Evolutionary conservation across 2,113 vertebrate species (phyloP), one percentile per base, ranked within the genome.

Genomic region (Cynopterus brachyotis): DNA sequence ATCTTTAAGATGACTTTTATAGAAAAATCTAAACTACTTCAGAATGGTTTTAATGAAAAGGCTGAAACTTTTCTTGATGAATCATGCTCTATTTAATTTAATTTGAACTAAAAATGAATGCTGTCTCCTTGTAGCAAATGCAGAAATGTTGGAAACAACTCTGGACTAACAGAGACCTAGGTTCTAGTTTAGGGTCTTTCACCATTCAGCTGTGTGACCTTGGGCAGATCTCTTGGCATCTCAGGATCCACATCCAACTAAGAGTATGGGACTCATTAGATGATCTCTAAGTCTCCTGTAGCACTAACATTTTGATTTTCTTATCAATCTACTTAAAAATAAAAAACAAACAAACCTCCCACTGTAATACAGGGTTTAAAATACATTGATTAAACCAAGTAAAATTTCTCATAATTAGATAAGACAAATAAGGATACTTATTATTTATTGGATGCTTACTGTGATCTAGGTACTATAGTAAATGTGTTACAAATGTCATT

Each of bases 1-100:
- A 79, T 9, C 28, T 90, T 87, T 90, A 55, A 92, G 50, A 26
- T 92, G 69, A 81, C 30, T 35, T 92, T 97, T 70, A 11, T 92
- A 73, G 40, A 95, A 96, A 88, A 92, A 86, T 69, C 35, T 85
- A 78, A 83, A 91, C 85, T 85, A 67, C 66, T 95, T 96, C 69
- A 95, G 69, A 96, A 88, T 73, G 40, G 15, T 70, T 64, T 30
- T 92, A 86, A 67, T 69, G 40, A 91, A 55, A 94, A 94, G 11
- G 10, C 7, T 85, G 17, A 91, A 53, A 12, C 16, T 83, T 95
- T 92, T 87, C 24, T 85, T 70, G n/a, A 83, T 83, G 40, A 84
- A 19, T 90, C 64, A 85, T 92, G 47, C 35, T 89, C 17, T 93
- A 78, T 37, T 70, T 59, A 81, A 30, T 60, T 86, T 78, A 13